These are phyloP conservation scores for Hippocampus mohnikei DNA, from an alignment of 2,113 vertebrate genomes.

Conservation along the genomic window DNA sequence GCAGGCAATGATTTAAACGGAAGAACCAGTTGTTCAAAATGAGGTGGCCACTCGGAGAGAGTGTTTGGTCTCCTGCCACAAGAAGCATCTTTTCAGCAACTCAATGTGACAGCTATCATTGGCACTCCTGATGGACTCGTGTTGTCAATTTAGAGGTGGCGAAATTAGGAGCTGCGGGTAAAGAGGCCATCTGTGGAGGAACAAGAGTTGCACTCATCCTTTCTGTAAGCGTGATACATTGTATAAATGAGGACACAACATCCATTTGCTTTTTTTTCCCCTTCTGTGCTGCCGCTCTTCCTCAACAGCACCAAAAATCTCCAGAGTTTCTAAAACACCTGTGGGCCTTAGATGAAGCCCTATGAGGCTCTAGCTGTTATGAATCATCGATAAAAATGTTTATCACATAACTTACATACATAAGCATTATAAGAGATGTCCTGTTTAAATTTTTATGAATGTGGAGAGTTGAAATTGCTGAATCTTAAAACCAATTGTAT, in stretches of 20 bases:
- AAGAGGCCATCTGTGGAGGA: conserved; percentile 1
- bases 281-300: background rate
- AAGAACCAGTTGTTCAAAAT: background rate
- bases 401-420: too few species aligned
- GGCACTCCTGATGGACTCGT: background rate
- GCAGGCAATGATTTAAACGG: background rate
- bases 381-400: background rate
- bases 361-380: background rate
- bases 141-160: background rate
- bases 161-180: background rate
- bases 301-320: background rate
- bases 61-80: background rate
- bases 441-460: too few species aligned
- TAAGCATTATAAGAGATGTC: too few species aligned
- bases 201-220: background rate
- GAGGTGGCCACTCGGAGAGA: background rate
- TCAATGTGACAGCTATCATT: background rate
- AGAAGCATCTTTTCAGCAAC: conserved; percentile 1
- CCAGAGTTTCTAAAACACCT: background rate
- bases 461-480: too few species aligned
- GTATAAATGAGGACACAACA: background rate
- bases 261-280: background rate
- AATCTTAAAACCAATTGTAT: too few species aligned
- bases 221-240: background rate
- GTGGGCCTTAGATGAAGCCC: background rate